These are phyloP conservation scores for Xenopus petersii DNA, from an alignment of 2,797 vertebrate genomes.

Conservation along the genomic window DNA sequence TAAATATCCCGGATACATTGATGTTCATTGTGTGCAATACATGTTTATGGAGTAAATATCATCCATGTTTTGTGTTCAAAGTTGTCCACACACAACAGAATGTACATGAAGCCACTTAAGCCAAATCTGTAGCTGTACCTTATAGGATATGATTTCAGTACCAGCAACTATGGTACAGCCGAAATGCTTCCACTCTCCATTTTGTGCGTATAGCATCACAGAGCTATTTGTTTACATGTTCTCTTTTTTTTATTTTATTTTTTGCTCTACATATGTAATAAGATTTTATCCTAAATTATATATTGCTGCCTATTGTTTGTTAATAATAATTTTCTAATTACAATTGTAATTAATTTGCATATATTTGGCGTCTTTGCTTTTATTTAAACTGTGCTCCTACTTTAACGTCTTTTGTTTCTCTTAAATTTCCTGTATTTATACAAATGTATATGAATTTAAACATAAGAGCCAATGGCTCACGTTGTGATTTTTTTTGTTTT, in stretches of 20 bases:
- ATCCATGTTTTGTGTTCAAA: background rate
- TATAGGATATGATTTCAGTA: background rate
- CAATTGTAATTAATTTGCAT: constrained; percentile 32
- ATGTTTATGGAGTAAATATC: background rate
- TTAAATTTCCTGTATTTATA: constrained; percentile 37
- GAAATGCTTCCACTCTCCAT: background rate
- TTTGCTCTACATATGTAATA: constrained; percentile 16
- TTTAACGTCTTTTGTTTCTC: constrained; percentile 29
- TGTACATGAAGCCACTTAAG: background rate
- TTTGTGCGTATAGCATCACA: background rate
- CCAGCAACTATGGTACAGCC: background rate
- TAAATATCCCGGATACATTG: background rate
- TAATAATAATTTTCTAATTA: constrained; percentile 5
- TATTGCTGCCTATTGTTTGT: constrained; percentile 30
- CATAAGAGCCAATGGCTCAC: constrained; percentile 7
- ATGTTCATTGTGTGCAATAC: background rate
- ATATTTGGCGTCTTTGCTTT: constrained; percentile 37
- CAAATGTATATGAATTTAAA: constrained; percentile 30
- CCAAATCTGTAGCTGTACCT: background rate
- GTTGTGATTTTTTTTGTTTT: constrained; percentile 3
- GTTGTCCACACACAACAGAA: background rate
- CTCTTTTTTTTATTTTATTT: constrained; percentile 26
- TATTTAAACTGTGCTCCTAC: constrained; percentile 37
- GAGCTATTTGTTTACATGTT: background rate
- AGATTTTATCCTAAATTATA: constrained; percentile 36